Percentiles rank a stretch among this genome's conserved stretches.
Evolutionary conservation across 1,140 invertebrate genomes (phyloP).

Genomic region (Lepeophtheirus salmonis): DNA sequence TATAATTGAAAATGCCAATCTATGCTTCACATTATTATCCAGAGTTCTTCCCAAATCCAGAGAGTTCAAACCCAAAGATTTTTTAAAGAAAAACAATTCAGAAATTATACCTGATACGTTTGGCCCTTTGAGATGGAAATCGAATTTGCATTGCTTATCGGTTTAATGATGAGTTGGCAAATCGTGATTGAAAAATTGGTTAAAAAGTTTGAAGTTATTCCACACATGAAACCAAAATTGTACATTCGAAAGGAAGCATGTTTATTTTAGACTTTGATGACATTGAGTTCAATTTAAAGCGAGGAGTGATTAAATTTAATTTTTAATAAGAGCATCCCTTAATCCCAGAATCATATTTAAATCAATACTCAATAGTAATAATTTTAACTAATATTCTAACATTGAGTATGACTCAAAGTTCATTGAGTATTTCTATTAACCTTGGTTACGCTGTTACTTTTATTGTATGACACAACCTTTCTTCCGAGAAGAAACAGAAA

Average conservation of each 20-base stretch:
- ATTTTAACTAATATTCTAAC: too few species aligned
- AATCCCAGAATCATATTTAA: too few species aligned
- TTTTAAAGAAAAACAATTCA: slow-evolving; percentile 55
- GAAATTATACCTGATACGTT: slow-evolving; percentile 38
- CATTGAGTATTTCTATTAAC: too few species aligned
- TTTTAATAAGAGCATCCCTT: too few species aligned
- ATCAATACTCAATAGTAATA: too few species aligned
- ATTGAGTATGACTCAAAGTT: too few species aligned
- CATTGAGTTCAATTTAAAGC: neutral
- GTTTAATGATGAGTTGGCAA: slow-evolving; percentile 64
- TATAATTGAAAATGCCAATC: slow-evolving; percentile 31
- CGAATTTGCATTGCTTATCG: slow-evolving; percentile 49
- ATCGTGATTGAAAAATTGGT: slow-evolving; percentile 65
- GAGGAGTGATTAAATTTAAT: too few species aligned
- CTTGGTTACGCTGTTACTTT: too few species aligned
- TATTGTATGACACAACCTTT: too few species aligned
- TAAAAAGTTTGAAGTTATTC: slow-evolving; percentile 43
- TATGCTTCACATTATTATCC: slow-evolving; percentile 52
- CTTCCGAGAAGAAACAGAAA: too few species aligned
- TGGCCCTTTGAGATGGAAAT: slow-evolving; percentile 42
- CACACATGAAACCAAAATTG: neutral
- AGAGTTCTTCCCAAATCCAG: slow-evolving; percentile 59
- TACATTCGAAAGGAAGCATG: neutral
- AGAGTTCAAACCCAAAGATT: slow-evolving; percentile 77
- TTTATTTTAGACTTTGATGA: neutral